Evolutionary conservation across 2,888 invertebrate species (phyloP), one percentile per base, ranked within the genome.

Genomic region (Drosophila limbata): DNA sequence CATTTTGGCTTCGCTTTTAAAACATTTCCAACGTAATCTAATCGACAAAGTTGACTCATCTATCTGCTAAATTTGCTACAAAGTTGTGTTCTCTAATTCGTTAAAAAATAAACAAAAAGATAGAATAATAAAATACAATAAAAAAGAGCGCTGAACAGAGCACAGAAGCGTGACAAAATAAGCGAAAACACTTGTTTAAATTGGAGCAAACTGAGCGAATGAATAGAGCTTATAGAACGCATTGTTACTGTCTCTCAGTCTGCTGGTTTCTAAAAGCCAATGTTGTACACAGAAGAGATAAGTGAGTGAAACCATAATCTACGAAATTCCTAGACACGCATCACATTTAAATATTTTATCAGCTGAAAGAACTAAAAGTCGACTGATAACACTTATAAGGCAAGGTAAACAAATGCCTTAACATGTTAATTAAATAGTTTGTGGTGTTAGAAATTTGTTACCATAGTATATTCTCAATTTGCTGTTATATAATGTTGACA

Each of bases 181-280:
- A 63, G 21, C n/a, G 10, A 52, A 60, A 77, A 72, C 85, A 87
- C 71, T 77, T 85, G 88, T 67, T 62, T 53, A 77, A 82, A 87
- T 69, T 79, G 70, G 71, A 78, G 62, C 68, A 62, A 62, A 57
- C 56, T 42, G 39, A 52, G 19, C 42, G 40, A 52, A 48, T 60
- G 39, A 61, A 66, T 64, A 47, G 33, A 60, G 37, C 56, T 33
- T 53, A 68, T 13, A 50, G 52, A 52, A 35, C 25, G 40, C 57
- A 31, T 39, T 59, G 33, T 28, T 35, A 61, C 35, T 25, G 15
- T 10, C 13, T 52, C 40, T 40, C n/a, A 33, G 21, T 45, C 44
- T 45, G 13, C 8, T 19, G n/a, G 21, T 55, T 44, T 55, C 39
- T 31, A 69, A 17, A 52, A 19, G 17, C 56, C 35, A 25, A 33